These are phyloP conservation scores for Phalanger gymnotis DNA, from an alignment of 2,797 vertebrate species.

Conservation along the genomic window DNA sequence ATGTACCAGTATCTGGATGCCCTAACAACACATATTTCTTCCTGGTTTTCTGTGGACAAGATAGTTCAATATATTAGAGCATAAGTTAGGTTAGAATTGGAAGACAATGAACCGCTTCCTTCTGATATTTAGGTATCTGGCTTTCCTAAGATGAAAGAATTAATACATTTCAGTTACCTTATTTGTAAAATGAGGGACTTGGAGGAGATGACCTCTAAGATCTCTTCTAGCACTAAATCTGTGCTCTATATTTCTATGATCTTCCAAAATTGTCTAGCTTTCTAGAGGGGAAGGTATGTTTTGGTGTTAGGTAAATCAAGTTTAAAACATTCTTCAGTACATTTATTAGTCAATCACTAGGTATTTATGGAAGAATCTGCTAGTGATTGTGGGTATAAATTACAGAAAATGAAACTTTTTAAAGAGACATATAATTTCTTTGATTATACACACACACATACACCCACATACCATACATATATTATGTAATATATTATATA, in stretches of 20 bases:
- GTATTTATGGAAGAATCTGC: neutral
- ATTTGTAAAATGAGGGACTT: neutral
- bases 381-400: neutral
- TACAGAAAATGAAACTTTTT: neutral
- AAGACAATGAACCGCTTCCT: neutral
- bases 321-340: neutral
- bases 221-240: neutral
- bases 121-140: neutral
- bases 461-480: too few species aligned
- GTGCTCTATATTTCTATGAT: neutral
- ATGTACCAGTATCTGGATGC: neutral
- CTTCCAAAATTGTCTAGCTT: neutral
- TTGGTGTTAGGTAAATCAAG: neutral
- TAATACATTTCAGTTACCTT: neutral
- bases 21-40: neutral
- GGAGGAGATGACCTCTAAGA: neutral
- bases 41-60: neutral
- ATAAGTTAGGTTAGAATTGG: neutral
- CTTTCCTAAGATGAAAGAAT: neutral
- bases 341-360: neutral
- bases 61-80: neutral
- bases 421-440: neutral
- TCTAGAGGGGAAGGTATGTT: neutral
- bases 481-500: too few species aligned
- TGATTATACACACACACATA: neutral